phyloP scores from a whole-genome alignment of 2,113 vertebrate species.

The Monarcha castaneiventris region DNA sequence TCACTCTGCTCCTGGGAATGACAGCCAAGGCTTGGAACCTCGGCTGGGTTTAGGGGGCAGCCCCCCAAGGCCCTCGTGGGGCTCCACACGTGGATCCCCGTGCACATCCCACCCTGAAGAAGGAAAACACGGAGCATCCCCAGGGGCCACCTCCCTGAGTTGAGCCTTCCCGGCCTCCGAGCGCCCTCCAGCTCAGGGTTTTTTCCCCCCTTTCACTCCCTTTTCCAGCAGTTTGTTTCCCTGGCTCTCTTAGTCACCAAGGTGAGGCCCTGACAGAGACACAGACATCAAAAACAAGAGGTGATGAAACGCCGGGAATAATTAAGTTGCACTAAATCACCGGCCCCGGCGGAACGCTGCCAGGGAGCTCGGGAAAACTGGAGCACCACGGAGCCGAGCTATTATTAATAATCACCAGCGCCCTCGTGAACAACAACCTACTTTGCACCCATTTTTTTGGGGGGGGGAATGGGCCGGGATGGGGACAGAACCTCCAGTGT shows the following conservation, averaged over 20 bases:
- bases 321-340: conserved; percentile 63
- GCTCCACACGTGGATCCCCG: accelerated
- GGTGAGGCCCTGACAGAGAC: conserved; percentile 62
- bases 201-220: conserved; percentile 11
- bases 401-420: conserved; percentile 30
- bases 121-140: accelerated
- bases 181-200: neutral
- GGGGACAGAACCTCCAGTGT: accelerated
- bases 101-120: accelerated
- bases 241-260: conserved; percentile 50
- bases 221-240: conserved; percentile 33
- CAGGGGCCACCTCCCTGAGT: accelerated
- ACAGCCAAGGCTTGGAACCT: neutral
- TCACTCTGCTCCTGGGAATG: neutral
- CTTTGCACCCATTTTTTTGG: neutral
- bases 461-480: neutral
- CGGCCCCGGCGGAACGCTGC: neutral
- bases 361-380: conserved; percentile 41
- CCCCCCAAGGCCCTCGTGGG: accelerated
- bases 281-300: conserved; percentile 68
- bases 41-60: accelerated
- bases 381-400: conserved; percentile 23
- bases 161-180: accelerated
- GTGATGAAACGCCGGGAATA: conserved; percentile 59
- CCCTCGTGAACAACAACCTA: neutral